phyloP scores from a whole-genome alignment of 2,797 vertebrate genomes.

The Pyrocephalus nanus region DNA sequence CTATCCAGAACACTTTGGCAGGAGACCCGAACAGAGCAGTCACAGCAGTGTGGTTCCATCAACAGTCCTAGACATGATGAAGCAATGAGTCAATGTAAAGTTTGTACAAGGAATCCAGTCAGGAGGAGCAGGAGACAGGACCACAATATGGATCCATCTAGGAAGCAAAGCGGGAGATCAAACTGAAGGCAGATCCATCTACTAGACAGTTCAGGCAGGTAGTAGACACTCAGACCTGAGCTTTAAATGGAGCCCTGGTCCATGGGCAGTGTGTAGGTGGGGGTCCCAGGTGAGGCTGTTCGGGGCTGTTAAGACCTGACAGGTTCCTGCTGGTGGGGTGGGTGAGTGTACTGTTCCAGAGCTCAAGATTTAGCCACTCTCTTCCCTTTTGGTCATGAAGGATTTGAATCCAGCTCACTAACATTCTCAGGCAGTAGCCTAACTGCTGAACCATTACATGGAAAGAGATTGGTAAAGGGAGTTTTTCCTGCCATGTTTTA shows the following conservation, averaged over 20 bases:
- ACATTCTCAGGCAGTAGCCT: background rate
- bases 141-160: accelerated
- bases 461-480: background rate
- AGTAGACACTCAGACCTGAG: background rate
- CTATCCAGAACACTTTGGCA: background rate
- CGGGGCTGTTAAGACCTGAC: background rate
- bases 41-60: background rate
- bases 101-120: too few relatives aligned
- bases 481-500: background rate
- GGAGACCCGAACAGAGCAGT: background rate
- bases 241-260: background rate
- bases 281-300: background rate
- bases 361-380: background rate
- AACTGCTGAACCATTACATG: background rate
- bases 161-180: background rate
- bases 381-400: background rate
- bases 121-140: background rate
- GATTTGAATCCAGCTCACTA: background rate
- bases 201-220: background rate
- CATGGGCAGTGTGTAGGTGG: too few relatives aligned
- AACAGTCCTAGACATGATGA: background rate
- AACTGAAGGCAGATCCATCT: accelerated
- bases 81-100: background rate
- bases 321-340: background rate
- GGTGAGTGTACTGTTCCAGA: background rate